Evolutionary conservation across 1,140 invertebrate genomes (phyloP), one percentile per base, ranked within the genome.

Genomic region (Myzus persicae): DNA sequence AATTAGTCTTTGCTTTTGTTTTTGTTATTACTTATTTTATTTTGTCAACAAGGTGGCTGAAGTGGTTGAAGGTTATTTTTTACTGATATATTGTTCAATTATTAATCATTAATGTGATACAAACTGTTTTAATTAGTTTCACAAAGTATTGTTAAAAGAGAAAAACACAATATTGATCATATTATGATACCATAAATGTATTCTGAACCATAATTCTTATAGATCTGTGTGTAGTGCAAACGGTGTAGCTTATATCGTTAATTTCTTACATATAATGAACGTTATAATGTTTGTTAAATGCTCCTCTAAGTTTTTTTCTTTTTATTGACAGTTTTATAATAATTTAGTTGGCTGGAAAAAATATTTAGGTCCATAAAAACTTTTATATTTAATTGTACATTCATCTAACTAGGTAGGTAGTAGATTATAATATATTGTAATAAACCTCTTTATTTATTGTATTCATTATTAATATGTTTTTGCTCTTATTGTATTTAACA

Each of bases 11-110:
- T 46, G 40, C 14, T 87, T n/a, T 3, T 87, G 44, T 46, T 46
- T 20, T 87, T 87, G 82, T 84, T 26, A 67, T 67, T 67, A 67
- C 8, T 31, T 76, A 40, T 46, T 87, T 31, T 44, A n/a, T 46
- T 87, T 44, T 46, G 44, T 87, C 85, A 87, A 87, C 44, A 44
- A 36, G 85, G 85, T 87, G 14, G 84, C 44, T 44, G 84, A 87
- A 87, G 84, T 87, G 18, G 85, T 87, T 46, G 85, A 87, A 87
- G 85, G 85, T 87, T 46, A 87, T 76, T 76, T 76, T 76, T 76
- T 76, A 76, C 7, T 8, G 59, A 76, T 76, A n/a, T 76, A 76
- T 76, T 14, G 11, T 31, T 31, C 14, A 76, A 76, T 36, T 67
- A n/a, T 67, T n/a, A 67, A 67, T 4, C 11, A 67, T 67, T 18